Evolutionary conservation across 2,797 vertebrate genomes (phyloP).

Genomic region (Denticeps clupeoides): DNA sequence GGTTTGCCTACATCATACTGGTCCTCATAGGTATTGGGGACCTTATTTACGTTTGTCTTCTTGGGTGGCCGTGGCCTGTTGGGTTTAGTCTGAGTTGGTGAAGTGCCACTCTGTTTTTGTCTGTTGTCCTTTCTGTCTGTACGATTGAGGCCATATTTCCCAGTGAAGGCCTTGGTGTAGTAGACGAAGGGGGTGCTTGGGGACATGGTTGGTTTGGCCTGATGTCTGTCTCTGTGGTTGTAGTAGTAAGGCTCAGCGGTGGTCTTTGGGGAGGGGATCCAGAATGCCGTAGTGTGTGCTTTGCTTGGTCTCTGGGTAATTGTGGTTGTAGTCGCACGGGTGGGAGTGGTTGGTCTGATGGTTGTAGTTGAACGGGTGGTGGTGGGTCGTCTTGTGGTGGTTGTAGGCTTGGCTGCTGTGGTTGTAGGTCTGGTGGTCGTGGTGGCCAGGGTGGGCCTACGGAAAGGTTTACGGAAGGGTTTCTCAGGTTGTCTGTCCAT

Average conservation of each 20-base stretch:
- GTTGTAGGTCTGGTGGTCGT: conserved; percentile 39
- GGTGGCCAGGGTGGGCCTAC: conserved; percentile 41
- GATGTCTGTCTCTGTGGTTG: conserved; percentile 58
- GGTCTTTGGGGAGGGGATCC: conserved; percentile 44
- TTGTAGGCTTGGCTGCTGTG: conserved; percentile 34
- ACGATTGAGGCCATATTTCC: conserved; percentile 68
- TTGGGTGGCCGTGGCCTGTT: conserved; percentile 62
- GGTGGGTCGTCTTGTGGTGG: conserved; percentile 47
- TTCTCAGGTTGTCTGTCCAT: conserved; percentile 48
- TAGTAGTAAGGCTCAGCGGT: conserved; percentile 56
- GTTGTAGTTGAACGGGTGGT: conserved; percentile 42
- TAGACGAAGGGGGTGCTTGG: conserved; percentile 43
- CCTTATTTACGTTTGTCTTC: conserved; percentile 67
- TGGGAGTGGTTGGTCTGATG: conserved; percentile 46
- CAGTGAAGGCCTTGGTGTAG: conserved; percentile 42
- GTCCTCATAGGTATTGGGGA: conserved; percentile 78
- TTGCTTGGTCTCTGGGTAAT: conserved; percentile 63
- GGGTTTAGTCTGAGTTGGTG: conserved; percentile 60
- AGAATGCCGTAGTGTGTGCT: conserved; percentile 43
- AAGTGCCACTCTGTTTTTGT: conserved; percentile 47
- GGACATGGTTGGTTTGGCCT: conserved; percentile 60
- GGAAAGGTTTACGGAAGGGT: conserved; percentile 42
- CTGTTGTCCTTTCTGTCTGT: conserved; percentile 62
- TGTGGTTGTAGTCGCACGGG: conserved; percentile 33
- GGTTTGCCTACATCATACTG: conserved; percentile 62